Evolutionary conservation across 2,113 vertebrate genomes (phyloP).

Genomic region (Megaleporinus macrocephalus): DNA sequence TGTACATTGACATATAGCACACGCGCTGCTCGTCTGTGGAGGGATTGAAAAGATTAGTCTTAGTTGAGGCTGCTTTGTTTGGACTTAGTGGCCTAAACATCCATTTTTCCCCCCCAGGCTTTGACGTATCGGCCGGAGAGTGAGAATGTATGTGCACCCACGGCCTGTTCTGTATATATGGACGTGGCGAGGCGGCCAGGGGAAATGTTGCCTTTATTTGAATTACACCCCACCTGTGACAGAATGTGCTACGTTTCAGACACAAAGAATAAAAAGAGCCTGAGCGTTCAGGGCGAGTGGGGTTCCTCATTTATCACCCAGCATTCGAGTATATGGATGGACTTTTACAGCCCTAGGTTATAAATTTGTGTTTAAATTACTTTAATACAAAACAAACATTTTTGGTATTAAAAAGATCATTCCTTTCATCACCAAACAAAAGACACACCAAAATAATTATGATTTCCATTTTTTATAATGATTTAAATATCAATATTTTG

Average conservation of each 20-base stretch:
- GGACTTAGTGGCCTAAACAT: slow-evolving; percentile 30
- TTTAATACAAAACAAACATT: no score
- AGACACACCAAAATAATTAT: no score
- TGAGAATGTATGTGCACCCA: slow-evolving; percentile 36
- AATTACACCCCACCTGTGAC: slow-evolving; percentile 4
- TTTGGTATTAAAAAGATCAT: no score
- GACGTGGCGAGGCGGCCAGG: neutral
- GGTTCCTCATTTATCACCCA: neutral
- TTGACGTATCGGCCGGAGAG: slow-evolving; percentile 27
- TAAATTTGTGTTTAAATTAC: no score
- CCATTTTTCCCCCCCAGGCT: slow-evolving; percentile 11
- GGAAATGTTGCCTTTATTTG: slow-evolving; percentile 29
- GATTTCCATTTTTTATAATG: no score
- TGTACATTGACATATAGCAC: slow-evolving; percentile 37
- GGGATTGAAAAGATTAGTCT: slow-evolving; percentile 46
- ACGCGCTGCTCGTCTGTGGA: slow-evolving; percentile 23
- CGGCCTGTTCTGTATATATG: slow-evolving; percentile 9
- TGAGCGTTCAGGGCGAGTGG: neutral
- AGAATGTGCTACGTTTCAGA: slow-evolving; percentile 30
- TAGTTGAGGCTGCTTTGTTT: slow-evolving; percentile 48
- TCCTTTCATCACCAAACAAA: no score
- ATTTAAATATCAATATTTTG: no score
- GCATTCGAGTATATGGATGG: neutral
- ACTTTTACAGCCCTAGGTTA: no score
- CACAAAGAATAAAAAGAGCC: neutral